phyloP scores from a whole-genome alignment of 2,888 invertebrate species.

The Ellobium chinense region DNA sequence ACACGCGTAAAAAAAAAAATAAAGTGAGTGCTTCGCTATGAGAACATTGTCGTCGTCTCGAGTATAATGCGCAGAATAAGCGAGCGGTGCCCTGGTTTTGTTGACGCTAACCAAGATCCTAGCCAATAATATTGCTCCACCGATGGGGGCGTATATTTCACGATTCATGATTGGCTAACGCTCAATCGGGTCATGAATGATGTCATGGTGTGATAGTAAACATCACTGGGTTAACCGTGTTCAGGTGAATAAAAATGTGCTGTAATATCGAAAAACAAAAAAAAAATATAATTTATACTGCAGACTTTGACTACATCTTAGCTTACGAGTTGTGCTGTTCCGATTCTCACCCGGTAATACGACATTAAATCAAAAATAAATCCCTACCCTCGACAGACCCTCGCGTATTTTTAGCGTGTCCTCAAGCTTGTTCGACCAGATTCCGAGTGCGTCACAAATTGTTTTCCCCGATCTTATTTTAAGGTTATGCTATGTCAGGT shows the following conservation, averaged over 20 bases:
- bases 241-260: no score
- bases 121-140: slow-evolving; percentile 26
- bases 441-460: no score
- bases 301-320: no score
- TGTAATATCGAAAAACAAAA: no score
- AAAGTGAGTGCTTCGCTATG: slow-evolving; percentile 11
- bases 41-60: background rate
- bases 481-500: no score
- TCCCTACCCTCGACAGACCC: slow-evolving; percentile 18
- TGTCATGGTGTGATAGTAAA: slow-evolving; percentile 18
- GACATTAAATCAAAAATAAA: background rate
- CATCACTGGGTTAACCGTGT: background rate
- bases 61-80: background rate
- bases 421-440: no score
- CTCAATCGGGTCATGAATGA: background rate
- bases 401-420: slow-evolving; percentile 5
- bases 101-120: background rate
- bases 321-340: no score
- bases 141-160: background rate
- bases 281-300: no score
- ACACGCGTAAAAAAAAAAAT: slow-evolving; percentile 39
- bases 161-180: background rate
- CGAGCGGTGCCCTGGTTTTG: slow-evolving; percentile 4
- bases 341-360: no score
- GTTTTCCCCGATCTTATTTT: no score